Base-by-base conservation (phyloP, 2,888 invertebrate genomes). In the Philereme vetulata region DNA sequence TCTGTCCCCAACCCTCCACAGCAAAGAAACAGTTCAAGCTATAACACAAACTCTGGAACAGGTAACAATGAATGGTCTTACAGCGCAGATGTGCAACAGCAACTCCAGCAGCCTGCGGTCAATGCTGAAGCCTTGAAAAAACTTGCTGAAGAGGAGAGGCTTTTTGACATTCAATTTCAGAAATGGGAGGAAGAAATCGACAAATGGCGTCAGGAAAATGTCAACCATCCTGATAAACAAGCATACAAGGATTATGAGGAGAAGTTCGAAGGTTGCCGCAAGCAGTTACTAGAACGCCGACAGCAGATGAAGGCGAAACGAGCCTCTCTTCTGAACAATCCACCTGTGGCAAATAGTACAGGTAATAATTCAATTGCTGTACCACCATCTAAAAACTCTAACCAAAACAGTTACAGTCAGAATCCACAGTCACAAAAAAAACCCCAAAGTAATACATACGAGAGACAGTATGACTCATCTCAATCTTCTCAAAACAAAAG, bases 171-270 rank as follows among this genome's bases (percentile, higher is more conserved):
- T 64, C 97, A 98, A 83, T 98, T 98, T 81, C 94, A 95, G 74
- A 95, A 97, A 77, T 98, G 98, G 98, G 97, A 98, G 85, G 94
- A 96, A 70, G 97, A 98, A 82, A 98, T 98, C 82, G 95, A 96
- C 75, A 96, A 96, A 73, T 98, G 98, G 98, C 97, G 96, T 80
- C 94, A 95, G 65, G 96, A 97, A 77, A 98, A 98, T 90, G 95
- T 95, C 40, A 96, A 97, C 84, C 98, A 98, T 90, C 98, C 98
- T 0, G 97, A 98, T 82, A 96, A 96, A 84, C 95, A 95, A 85
- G 96, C 96, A 71, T 97, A 97, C 78, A 93, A 93, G 72, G 95
- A 96, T 75, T 98, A 98, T 85, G 97, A 98, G 85, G 94, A 95
- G 53, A 97, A 97, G 82, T 98, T 98, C 95, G 96, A 97, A 77